Evolutionary conservation across 2,113 vertebrate genomes (phyloP), one percentile per base, ranked within the genome.

Genomic region (Vidua chalybeata): DNA sequence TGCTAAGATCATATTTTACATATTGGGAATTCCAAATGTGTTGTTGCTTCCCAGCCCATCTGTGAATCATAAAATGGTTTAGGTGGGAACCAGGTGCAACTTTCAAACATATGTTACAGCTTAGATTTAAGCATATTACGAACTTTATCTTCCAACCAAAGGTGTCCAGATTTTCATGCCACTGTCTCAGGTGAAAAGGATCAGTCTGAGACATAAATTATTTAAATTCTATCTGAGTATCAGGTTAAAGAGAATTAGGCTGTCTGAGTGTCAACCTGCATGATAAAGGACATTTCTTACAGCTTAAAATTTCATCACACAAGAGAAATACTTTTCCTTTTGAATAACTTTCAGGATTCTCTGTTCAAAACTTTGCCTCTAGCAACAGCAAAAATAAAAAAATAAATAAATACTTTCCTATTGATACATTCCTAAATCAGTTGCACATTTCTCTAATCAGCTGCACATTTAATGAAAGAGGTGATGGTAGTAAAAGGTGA

Each of bases 31-130:
- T 90, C 55, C 28, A 94, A 93, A 93, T 54, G 28, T 90, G 67
- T n/a, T 73, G 46, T 30, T 84, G 37, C 48, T 93, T 97, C 58
- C 78, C 82, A 87, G 75, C 13, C 82, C 78, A 96, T 85, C 88
- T 93, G 88, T 94, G 90, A 93, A 83, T 81, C 80, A 84, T 84
- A 85, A 95, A 94, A 41, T 46, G 54, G 20, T n/a, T 91, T 85
- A 85, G 62, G 58, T 75, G 41, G 85, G 58, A 92, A 76, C 26
- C 87, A 90, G 82, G 78, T 94, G 90, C 41, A 89, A 71, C 80
- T 92, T 94, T 73, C 62, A 68, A 93, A 68, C 78, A 58, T 83
- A 94, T 88, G 59, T 48, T 79, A 46, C 45, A 85, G 54, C 26
- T 85, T 92, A 92, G 37, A 41, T 79, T 90, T 95, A 90, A 90